These are phyloP conservation scores for Actinia equina DNA, from an alignment of 64 coral and sea anemone genomes.

Conservation along the genomic window DNA sequence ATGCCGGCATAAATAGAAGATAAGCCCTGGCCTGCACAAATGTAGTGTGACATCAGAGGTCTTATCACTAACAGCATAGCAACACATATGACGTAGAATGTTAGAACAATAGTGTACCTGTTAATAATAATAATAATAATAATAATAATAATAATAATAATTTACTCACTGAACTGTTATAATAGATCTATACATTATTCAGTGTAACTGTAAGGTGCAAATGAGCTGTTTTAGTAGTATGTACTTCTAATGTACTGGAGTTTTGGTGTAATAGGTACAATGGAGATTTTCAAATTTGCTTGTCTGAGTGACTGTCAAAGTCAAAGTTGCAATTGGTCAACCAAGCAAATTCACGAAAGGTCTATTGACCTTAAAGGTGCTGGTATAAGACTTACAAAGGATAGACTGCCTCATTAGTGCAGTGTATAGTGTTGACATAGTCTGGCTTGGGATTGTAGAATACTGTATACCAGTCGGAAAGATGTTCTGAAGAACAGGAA, in stretches of 20 bases:
- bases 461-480: conserved; percentile 97
- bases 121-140: too few species aligned
- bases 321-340: too few species aligned
- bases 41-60: conserved; percentile 65
- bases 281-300: too few species aligned
- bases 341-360: too few species aligned
- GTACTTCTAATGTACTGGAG: too few species aligned
- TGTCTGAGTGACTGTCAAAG: too few species aligned
- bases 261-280: too few species aligned
- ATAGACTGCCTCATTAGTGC: conserved; percentile 97
- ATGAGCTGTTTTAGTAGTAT: too few species aligned
- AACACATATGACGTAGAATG: conserved; percentile 77
- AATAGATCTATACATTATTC: background rate
- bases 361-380: background rate
- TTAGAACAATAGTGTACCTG: conserved; percentile 91
- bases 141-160: conserved; percentile 22
- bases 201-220: too few species aligned
- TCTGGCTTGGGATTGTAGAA: conserved; percentile 99
- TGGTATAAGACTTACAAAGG: conserved; percentile 61
- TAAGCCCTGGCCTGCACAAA: conserved; percentile 64
- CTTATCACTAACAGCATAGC: conserved; percentile 55
- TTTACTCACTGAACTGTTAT: too few species aligned
- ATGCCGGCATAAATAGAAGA: conserved; percentile 83
- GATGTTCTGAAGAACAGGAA: conserved; percentile 60
- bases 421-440: conserved; percentile 76